Evolutionary conservation across 2,113 vertebrate genomes (phyloP), one percentile per base, ranked within the genome.

Genomic region (Rhabdomys dilectus): DNA sequence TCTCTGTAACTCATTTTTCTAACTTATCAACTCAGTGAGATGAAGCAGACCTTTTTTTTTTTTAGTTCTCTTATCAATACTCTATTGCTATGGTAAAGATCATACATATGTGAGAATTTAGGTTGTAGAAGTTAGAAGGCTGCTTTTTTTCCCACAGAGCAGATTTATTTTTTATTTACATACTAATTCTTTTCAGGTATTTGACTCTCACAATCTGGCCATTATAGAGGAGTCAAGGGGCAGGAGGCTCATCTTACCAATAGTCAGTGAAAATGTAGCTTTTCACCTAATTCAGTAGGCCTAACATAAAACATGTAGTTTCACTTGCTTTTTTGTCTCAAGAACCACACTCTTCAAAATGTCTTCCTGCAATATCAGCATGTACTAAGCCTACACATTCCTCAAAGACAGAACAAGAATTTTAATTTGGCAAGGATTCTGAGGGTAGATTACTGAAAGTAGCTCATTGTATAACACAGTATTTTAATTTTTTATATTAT

Each of bases 401-500:
- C 68, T 70, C 39, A 80, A 92, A 84, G 75, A 8, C 3, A 62
- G 17, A 26, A 53, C 34, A 84, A 92, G 22, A n/a, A 88, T 60
- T 73, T 88, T 92, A 77, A 88, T n/a, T 88, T n/a, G 22, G 9
- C 1, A 78, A 68, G 2, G 3, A 88, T 76, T 88, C 1, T 48
- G 81, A 92, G 8, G 10, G 7, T 76, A 31, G 10, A 53, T 62
- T 68, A 48, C 68, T 76, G 29, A 68, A n/a, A 68, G 48, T 58
- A 91, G 51, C 31, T 62, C 39, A 60, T n/a, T 88, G 22, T 72
- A 73, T 10, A n/a, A 81, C 51, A 15, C 26, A 72, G 76, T 89
- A 87, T 58, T 96, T 93, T 75, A 95, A 75, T 45, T 94, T 92
- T 60, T 93, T 64, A 92, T 13, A 10, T 39, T 60, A 81, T 39